Percentiles rank a stretch among this genome's conserved stretches.
These are phyloP conservation scores for Anodontia alba DNA, from an alignment of 2,888 invertebrate genomes.

Conservation along the genomic window DNA sequence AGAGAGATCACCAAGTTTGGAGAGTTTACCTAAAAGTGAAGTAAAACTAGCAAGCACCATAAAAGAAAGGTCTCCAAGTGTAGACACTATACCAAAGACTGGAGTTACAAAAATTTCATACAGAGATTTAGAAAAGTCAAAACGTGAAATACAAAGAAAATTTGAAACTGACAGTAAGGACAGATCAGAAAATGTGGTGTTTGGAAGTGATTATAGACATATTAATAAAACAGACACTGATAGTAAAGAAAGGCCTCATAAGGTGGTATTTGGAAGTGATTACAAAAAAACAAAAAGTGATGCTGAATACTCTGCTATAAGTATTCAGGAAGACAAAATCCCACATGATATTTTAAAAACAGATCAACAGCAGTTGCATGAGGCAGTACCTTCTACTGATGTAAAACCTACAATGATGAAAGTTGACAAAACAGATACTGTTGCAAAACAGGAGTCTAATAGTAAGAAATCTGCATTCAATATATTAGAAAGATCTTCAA, in stretches of 20 bases:
- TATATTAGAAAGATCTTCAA: not conserved
- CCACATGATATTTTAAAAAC: not conserved
- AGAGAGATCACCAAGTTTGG: conserved; percentile 5
- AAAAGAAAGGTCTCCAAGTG: conserved; percentile 22
- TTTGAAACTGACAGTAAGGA: not conserved
- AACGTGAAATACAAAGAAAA: not conserved
- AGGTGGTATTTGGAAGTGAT: not conserved
- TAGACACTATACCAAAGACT: not conserved
- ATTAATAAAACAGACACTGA: not conserved
- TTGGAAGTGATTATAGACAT: conserved; percentile 3
- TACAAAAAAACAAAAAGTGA: not conserved
- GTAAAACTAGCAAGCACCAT: not conserved
- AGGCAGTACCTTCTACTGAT: not conserved
- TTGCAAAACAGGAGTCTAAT: not conserved
- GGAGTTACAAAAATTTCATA: conserved; percentile 15
- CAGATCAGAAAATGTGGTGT: not conserved
- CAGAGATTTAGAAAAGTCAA: conserved; percentile 1
- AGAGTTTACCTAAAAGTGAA: not conserved
- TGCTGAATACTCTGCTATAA: not conserved
- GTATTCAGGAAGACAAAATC: not conserved
- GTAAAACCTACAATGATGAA: not conserved
- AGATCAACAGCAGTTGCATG: not conserved
- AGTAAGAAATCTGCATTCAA: not conserved
- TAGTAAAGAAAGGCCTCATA: not conserved
- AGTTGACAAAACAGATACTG: not conserved